Percentiles rank a stretch among this genome's conserved stretches.
Conservation (phyloP, 2,113 vertebrate species). For the Heloderma charlesbogerti region DNA sequence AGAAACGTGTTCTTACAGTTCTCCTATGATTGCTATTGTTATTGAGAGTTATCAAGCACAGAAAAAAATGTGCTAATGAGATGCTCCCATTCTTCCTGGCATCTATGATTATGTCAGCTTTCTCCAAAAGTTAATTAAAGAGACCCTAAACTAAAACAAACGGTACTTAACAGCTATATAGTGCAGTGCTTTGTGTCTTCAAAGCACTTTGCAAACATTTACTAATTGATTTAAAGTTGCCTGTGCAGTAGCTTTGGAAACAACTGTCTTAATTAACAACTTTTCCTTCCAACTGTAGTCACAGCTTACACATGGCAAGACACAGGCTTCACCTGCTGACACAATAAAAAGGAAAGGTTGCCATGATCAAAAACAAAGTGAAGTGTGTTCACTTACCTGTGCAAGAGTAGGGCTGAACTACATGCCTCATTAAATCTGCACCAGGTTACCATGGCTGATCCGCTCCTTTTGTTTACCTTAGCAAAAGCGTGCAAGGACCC, state of each 20-base stretch:
- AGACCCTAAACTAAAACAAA: conserved; percentile 51
- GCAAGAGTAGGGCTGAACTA: not conserved
- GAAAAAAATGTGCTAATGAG: conserved; percentile 54
- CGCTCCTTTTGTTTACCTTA: no score
- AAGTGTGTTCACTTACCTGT: not conserved
- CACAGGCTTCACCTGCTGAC: conserved; percentile 50
- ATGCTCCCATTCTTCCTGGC: conserved; percentile 42
- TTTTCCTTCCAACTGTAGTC: conserved; percentile 45
- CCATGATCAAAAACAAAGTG: not conserved
- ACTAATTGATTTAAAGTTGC: conserved; percentile 66
- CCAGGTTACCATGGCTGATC: no score
- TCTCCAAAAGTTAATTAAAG: conserved; percentile 54
- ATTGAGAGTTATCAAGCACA: not conserved
- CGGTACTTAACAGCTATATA: conserved; percentile 47
- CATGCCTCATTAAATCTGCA: no score
- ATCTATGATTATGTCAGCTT: conserved; percentile 37
- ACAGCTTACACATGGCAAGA: conserved; percentile 54
- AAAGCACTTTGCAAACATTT: conserved; percentile 66
- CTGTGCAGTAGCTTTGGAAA: conserved; percentile 64
- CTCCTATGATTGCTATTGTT: conserved; percentile 14
- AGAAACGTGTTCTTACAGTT: not conserved
- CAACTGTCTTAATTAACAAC: conserved; percentile 68
- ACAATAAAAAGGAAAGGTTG: conserved; percentile 36
- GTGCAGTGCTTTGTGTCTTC: conserved; percentile 38
- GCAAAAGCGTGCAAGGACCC: no score